Conservation (phyloP, 2,113 vertebrate species). For the Podarcis raffonei region DNA sequence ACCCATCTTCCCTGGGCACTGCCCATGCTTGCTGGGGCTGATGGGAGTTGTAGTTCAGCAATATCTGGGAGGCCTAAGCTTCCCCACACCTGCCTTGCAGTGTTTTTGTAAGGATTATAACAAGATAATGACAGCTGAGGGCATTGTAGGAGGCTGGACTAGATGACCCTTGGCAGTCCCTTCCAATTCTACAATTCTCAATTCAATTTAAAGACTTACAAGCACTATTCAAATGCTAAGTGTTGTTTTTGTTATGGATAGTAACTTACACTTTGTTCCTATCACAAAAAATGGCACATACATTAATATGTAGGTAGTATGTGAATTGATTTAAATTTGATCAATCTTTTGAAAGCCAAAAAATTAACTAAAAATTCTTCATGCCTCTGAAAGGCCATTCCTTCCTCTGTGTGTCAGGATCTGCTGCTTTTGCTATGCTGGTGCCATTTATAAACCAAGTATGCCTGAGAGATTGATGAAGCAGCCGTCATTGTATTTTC, state of each 20-base stretch:
- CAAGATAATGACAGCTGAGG: background rate
- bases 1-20: too few species aligned
- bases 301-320: background rate
- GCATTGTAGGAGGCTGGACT: too few species aligned
- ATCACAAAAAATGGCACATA: background rate
- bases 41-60: too few species aligned
- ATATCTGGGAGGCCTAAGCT: too few species aligned
- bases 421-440: background rate
- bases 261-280: background rate
- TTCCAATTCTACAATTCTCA: too few species aligned
- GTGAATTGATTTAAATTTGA: background rate
- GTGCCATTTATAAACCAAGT: background rate
- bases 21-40: too few species aligned
- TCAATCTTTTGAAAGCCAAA: background rate
- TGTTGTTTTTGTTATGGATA: too few species aligned
- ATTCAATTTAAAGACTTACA: background rate
- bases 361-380: background rate
- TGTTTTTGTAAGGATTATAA: background rate
- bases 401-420: background rate
- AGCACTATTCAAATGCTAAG: background rate
- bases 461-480: slow-evolving; percentile 34
- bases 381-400: background rate
- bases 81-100: background rate
- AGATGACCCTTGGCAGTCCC: too few species aligned
- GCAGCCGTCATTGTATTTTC: slow-evolving; percentile 9